Base-by-base conservation (phyloP, 2,888 invertebrate genomes). In the Acleris laterana region DNA sequence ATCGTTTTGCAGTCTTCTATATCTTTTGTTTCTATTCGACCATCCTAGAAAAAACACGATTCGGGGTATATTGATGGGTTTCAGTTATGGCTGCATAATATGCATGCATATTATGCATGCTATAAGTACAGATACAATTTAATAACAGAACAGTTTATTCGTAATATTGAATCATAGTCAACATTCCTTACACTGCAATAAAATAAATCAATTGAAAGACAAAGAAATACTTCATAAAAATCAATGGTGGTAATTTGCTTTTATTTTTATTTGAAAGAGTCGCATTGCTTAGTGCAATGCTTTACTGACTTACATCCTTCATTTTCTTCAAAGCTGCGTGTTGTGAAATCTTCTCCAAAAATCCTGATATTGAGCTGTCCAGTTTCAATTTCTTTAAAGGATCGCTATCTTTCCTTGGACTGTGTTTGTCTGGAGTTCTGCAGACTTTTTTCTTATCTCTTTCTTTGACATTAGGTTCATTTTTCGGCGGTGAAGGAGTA, bases 1-100 rank as follows among this genome's bases (percentile, higher is more conserved):
- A 94, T 89, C 60, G 87, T 84, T 80, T 93, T 94, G 62, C 89
- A 91, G 63, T 83, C 74, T 19, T 89, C 85, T 67, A 74, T 76
- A 16, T 88, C 80, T 72, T 74, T 67, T 32, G 63, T 62, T 16
- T 77, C 69, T 55, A 79, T 62, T 51, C 56, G 62, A 46, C 75
- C 68, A 44, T 77, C 74, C 84, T 88, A 69, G 48, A 77, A 70
- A 69, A 22, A 61, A 32, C 51, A 50, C 7, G 17, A 44, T 44
- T 44, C n/a, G 9, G 9, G 9, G 32, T 3, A 9, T 32, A 28
- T 7, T 28, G 6, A 7, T 28, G 1, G 28, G 7, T 9, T 28
- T 28, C 9, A 28, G 28, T 7, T 28, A 28, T 28, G 28, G 28
- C 2, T 28, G 7, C 7, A 32, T n/a, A n/a, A n/a, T n/a, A n/a